Base-by-base conservation (phyloP, 2,113 vertebrate species). In the Corythoichthys haematopterus region DNA sequence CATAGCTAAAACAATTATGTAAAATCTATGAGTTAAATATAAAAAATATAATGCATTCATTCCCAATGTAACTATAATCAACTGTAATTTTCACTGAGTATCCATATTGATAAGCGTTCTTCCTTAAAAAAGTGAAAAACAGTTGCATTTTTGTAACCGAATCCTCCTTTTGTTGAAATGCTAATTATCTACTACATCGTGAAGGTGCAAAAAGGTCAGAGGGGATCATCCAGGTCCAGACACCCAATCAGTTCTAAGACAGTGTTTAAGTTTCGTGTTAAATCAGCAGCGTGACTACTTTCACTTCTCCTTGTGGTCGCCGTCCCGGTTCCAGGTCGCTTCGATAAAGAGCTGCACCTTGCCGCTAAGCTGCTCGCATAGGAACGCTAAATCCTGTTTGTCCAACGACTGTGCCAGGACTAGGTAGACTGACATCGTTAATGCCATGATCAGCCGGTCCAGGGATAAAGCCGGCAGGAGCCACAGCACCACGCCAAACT, bases 401-500 rank as follows among this genome's bases (percentile, higher is more conserved):
- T 97, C 95, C 58, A 96, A 91, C 15, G 92, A 91, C 37, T 97
- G 95, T 2, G 92, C 94, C 53, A 92, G 81, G 65, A 82, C 82
- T 75, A 95, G 82, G 83, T 97, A 97, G 37, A 89, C 60, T 0
- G 94, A 92, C 68, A 96, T 87, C 16, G 85, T 85, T 38, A 76
- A 77, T 0, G 95, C 91, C 37, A 96, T 87, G 65, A 97, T 89
- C 43, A 95, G 89, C 33, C 95, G 86, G 74, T 96, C 95, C 12
- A 93, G 87, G 37, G 94, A 85, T 64, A 97, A 68, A 3, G 91
- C 86, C 8, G 95, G 95, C 20, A 96, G 87, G 12, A 91, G 85
- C 95, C 95, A 97, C 56, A 97, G 87, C 71, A 96, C 90, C 0
- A 93, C 84, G 8, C 88, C 82, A 65, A 96, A 87, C 88, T 97